Evolutionary conservation across 2,888 invertebrate genomes (phyloP), one percentile per base, ranked within the genome.

Genomic region (Hemicrepidius hirtus): DNA sequence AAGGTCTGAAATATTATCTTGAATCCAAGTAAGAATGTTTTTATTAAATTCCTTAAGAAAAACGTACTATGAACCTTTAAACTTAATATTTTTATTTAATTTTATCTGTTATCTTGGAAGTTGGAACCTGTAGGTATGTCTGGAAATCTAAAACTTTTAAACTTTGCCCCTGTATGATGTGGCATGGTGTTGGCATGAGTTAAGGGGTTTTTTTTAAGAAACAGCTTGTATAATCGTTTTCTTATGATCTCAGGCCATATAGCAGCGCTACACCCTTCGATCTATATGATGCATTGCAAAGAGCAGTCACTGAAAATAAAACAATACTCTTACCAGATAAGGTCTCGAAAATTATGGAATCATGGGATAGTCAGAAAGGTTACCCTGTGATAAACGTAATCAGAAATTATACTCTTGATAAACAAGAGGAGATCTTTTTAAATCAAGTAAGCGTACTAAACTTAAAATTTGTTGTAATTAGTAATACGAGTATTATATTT

Each of bases 1-100:
- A 67, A 35, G 75, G 75, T 24, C 50, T 76, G 46, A 71, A 35
- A 3, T 59, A 46, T 18, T 75, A 73, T 32, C 40, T 76, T 3
- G 37, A 59, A 0, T 37, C 55, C 5, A 70, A 28, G 59, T 69
- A 72, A 24, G 24, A 0, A 32, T 10, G 5, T 7, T 46, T 4
- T 18, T 0, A 12, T 18, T 7, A 50, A 16, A 46, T 10, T 3
- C 5, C 3, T 24, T 6, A 50, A 50, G 12, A 10, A 21, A 49
- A 44, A 16, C 16, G 7, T 44, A 2, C 16, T 16, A 16, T 44
- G 10, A 12, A 40, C n/a, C 40, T 40, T 40, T 40, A 12, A 3
- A 12, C n/a, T n/a, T n/a, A n/a, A n/a, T n/a, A n/a, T n/a, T n/a
- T n/a, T n/a, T n/a, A n/a, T n/a, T n/a, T n/a, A n/a, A n/a, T n/a